phyloP scores from a whole-genome alignment of 2,113 vertebrate genomes.

The Brienomyrus longianalis region DNA sequence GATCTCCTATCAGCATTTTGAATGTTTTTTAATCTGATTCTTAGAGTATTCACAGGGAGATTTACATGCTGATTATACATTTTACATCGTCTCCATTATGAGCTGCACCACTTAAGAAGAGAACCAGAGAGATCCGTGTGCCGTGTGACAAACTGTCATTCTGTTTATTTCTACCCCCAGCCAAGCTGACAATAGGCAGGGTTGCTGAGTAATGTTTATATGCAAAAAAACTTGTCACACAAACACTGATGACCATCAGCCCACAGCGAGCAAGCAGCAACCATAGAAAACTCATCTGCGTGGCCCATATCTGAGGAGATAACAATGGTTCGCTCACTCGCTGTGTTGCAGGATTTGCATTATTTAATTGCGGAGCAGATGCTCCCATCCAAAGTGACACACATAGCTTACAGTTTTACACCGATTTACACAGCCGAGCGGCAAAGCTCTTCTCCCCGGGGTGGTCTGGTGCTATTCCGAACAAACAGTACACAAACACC shows the following conservation, averaged over 20 bases:
- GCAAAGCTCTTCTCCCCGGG: neutral
- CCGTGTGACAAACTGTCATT: neutral
- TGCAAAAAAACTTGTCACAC: neutral
- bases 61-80: neutral
- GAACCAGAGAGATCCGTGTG: neutral
- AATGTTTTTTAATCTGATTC: neutral
- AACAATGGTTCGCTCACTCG: neutral
- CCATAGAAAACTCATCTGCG: neutral
- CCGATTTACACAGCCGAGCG: neutral
- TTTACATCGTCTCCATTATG: neutral
- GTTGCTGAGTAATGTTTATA: neutral
- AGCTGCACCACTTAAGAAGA: neutral
- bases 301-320: neutral
- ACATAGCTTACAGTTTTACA: neutral
- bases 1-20: neutral
- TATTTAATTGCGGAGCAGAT: neutral
- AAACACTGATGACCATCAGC: neutral
- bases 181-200: neutral
- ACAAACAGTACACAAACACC: neutral
- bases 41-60: neutral
- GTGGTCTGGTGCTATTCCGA: neutral
- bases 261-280: neutral
- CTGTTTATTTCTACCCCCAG: neutral
- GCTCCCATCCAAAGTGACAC: conserved; percentile 2
- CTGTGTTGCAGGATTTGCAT: neutral